Evolutionary conservation across 2,113 vertebrate genomes (phyloP).

Genomic region (Galeopterus variegatus): DNA sequence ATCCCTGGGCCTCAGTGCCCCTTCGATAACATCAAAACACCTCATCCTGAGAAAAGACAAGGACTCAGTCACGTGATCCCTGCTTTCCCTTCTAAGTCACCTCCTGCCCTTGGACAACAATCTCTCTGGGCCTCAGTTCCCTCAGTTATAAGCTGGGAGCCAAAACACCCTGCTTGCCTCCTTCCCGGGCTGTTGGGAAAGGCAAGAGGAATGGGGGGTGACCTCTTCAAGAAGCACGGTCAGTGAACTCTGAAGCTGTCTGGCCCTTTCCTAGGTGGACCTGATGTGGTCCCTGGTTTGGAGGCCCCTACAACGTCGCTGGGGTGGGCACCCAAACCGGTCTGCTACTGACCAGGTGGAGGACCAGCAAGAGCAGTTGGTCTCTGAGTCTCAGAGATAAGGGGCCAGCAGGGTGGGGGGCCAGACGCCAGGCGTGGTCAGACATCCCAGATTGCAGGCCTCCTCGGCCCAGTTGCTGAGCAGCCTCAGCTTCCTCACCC

Average conservation of each 20-base stretch:
- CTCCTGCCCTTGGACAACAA: no score
- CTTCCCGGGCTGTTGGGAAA: neutral
- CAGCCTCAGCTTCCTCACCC: neutral
- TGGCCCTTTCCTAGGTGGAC: neutral
- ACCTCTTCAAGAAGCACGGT: neutral
- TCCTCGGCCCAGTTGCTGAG: rapidly evolving
- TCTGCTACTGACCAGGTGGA: neutral
- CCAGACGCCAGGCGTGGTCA: no score
- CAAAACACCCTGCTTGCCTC: neutral
- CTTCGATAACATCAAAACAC: neutral
- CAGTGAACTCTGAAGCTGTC: neutral
- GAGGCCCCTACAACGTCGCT: neutral
- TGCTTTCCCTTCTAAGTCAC: neutral
- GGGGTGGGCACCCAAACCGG: rapidly evolving
- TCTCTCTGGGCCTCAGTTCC: neutral
- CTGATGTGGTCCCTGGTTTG: neutral
- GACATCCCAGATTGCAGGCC: neutral
- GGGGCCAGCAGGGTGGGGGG: rapidly evolving
- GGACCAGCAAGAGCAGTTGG: neutral
- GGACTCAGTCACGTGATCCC: neutral
- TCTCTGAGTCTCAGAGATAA: neutral
- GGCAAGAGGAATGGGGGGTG: neutral
- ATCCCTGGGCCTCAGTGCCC: neutral
- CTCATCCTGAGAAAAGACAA: neutral
- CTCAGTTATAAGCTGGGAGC: neutral